Evolutionary conservation across 2,888 invertebrate species (phyloP), one percentile per base, ranked within the genome.

Genomic region (Fissipunctia ypsillon): DNA sequence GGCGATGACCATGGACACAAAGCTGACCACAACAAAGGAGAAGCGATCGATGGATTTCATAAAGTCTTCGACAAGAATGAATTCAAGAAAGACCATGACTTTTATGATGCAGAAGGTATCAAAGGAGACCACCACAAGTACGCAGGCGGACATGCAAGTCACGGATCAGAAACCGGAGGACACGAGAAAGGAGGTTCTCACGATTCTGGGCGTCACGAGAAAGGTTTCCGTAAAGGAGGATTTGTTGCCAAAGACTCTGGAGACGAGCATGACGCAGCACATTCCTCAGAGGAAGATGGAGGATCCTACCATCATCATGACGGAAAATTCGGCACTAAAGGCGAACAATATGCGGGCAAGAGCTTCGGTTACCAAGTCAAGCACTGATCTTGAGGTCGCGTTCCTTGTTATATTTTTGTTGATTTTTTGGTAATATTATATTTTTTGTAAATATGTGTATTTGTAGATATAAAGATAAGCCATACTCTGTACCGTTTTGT

Each of bases 21-120:
- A 78, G 92, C 95, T 59, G 95, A 92, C 48, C 96, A 97, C 90
- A 96, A 95, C 87, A 97, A 97, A 92, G 97, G 97, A 1, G 96
- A 97, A 87, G 97, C 96, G 88, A 96, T 97, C 83, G 97, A 97
- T 77, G 97, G 97, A 85, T 97, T 96, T 94, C 97, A 97, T 92
- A 97, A 97, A 87, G 96, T 97, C 78, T 97, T 97, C 90, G 97
- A 97, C 91, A 97, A 97, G 91, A 97, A 98, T 89, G 97, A 97
- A 92, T 97, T 96, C 95, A 97, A 97, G 90, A 97, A 98, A 93
- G 97, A 97, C 89, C 97, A 97, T 86, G 97, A 97, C 89, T 97
- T 97, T 96, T 97, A 97, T 91, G 97, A 97, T 91, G 97, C 97
- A 86, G 96, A 96, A 73, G 96, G 97, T 90, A 93, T 96, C 85